Percentiles rank a stretch among this genome's conserved stretches.
These are phyloP conservation scores for Falco punctatus DNA, from an alignment of 2,113 vertebrate species.

Conservation along the genomic window DNA sequence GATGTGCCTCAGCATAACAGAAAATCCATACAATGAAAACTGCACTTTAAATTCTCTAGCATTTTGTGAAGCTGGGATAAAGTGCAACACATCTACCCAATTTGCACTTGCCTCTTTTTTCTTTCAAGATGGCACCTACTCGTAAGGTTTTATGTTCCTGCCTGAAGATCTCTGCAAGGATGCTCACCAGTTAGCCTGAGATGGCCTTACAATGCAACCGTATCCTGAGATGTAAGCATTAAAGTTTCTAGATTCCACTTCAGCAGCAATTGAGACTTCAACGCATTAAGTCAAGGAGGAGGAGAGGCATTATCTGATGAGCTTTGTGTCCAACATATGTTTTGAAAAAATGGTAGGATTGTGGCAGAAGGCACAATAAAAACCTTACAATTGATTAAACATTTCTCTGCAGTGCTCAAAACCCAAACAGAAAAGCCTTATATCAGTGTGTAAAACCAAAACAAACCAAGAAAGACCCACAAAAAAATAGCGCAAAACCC, in stretches of 20 bases:
- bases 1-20: background rate
- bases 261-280: background rate
- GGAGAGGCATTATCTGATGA: background rate
- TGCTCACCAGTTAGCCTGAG: background rate
- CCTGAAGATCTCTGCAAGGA: background rate
- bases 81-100: background rate
- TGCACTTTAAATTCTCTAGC: background rate
- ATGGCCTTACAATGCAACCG: fast-evolving
- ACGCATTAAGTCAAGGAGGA: background rate
- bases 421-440: background rate
- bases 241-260: background rate
- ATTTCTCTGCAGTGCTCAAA: background rate
- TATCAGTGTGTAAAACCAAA: background rate
- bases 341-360: background rate
- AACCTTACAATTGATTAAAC: slow-evolving; percentile 4
- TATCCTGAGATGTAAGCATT: background rate
- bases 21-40: background rate
- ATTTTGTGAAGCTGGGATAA: background rate
- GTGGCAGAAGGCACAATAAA: background rate
- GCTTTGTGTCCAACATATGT: background rate
- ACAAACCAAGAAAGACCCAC: background rate
- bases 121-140: background rate
- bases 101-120: background rate
- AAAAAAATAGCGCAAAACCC: background rate
- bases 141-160: background rate